Evolutionary conservation across 2,113 vertebrate species (phyloP), one percentile per base, ranked within the genome.

Genomic region (Lamprotornis superbus): DNA sequence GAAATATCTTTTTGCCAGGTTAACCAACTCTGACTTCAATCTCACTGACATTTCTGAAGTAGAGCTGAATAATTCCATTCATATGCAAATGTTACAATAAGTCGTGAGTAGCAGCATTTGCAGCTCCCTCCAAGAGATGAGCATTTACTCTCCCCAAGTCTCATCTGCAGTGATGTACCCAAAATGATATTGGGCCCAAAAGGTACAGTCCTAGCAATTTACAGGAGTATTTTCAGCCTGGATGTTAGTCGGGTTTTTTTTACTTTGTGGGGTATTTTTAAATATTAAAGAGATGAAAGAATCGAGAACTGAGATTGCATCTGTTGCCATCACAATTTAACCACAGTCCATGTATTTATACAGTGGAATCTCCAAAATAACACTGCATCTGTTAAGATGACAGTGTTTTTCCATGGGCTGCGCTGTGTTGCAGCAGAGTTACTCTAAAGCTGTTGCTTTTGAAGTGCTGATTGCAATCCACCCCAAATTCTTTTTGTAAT

Each of bases 311-410:
- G 42, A 94, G 92, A 93, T 85, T 65, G 80, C 93, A 95, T 96
- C 94, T 96, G 95, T 94, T 94, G 88, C 88, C 92, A 96, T 94
- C 96, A 94, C 89, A 85, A 87, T 93, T 95, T 93, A 94, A 95
- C 91, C 93, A 84, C 94, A 92, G 92, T 47, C 91, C 93, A 74
- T 90, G 89, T 93, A 95, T 95, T 94, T 95, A 95, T 96, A 96
- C 94, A 96, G 94, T 53, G 61, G 90, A 96, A 95, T 96, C 85
- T 96, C 95, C 93, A 96, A 96, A 97, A 96, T 95, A 97, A 96
- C 87, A 94, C 57, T 59, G 91, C 95, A 94, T 96, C 96, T 96
- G 95, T 95, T 96, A 87, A 95, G 90, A 93, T 95, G 96, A 97
- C 95, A 39, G 55, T 77, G 76, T 94, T 96, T 96, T 96, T 95